Evolutionary conservation across 2,888 invertebrate genomes (phyloP), one percentile per base, ranked within the genome.

Genomic region (Entomobrya proxima): DNA sequence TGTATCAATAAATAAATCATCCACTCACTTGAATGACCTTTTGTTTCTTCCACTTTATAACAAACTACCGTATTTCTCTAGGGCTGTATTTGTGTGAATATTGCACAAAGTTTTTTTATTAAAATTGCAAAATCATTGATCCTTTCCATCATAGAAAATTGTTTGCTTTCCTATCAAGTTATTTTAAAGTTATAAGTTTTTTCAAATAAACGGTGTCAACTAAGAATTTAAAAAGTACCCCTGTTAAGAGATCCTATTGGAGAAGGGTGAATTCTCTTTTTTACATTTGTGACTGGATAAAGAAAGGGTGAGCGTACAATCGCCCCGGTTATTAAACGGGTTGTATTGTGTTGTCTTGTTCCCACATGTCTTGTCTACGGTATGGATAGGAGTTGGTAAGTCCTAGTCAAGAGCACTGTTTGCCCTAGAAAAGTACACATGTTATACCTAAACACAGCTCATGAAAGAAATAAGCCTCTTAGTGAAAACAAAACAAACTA

Each of bases 341-440:
- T 86, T 86, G 86, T 86, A 86, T 87, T 88, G 88, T 88, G 84
- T 88, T 88, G 88, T 88, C 87, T 88, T 85, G 80, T 88, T 88
- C 87, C 84, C 86, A 87, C 88, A 88, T 88, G 88, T 88, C 88
- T 88, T 84, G 83, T 88, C 86, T 88, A 86, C 88, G 83, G 85
- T 88, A 87, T 85, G 88, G 87, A 86, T 88, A 87, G 87, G 87
- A 88, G 86, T 87, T 88, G 88, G 88, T 88, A 88, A 88, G 88
- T 88, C 78, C 87, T 86, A 77, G 69, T 86, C 86, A 77, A 86
- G 75, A 81, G 81, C 86, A 81, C 85, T 80, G 80, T 85, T 55
- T 80, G 86, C 86, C 86, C 86, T 81, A 81, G 77, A 86, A 86
- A 86, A 86, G 81, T 86, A 86, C 81, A 86, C 86, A 83, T 74